Percentiles rank a stretch among this genome's conserved stretches.
Conservation (phyloP, 2,797 vertebrate genomes). For the Paramormyrops hopkinsi region DNA sequence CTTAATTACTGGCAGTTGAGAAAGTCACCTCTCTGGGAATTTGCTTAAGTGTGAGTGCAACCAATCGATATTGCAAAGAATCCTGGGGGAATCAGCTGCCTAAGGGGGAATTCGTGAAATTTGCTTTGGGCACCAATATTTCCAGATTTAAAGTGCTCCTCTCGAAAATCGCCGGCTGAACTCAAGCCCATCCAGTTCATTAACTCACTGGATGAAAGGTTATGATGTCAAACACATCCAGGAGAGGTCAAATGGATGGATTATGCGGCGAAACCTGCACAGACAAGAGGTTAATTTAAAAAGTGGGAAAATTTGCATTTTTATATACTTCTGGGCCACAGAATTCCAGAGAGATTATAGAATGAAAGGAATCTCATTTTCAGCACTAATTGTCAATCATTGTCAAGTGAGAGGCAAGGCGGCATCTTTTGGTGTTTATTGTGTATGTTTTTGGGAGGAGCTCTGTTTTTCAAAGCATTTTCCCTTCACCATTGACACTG, state of each 20-base stretch:
- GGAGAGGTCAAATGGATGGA: neutral
- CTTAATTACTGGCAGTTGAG: neutral
- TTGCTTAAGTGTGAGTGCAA: neutral
- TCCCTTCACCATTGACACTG: neutral
- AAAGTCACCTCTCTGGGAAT: neutral
- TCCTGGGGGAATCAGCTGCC: neutral
- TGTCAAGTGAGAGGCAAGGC: neutral
- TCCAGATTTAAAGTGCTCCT: neutral
- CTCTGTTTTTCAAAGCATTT: neutral
- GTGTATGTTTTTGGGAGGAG: neutral
- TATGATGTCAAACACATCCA: neutral
- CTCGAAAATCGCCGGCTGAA: neutral
- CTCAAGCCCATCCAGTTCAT: neutral
- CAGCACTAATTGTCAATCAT: neutral
- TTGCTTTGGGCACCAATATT: neutral
- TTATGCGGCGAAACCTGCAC: neutral
- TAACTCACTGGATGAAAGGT: neutral
- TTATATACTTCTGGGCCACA: neutral
- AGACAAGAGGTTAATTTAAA: constrained; percentile 6
- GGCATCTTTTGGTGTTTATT: neutral
- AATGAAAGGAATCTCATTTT: constrained; percentile 9
- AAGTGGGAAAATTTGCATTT: neutral
- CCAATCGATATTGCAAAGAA: neutral
- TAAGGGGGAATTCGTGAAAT: neutral
- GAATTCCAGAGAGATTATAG: neutral